Percentiles rank a stretch among this genome's conserved stretches.
Conservation (phyloP, 1,140 invertebrate genomes). For the Hydropsyche tenuis region DNA sequence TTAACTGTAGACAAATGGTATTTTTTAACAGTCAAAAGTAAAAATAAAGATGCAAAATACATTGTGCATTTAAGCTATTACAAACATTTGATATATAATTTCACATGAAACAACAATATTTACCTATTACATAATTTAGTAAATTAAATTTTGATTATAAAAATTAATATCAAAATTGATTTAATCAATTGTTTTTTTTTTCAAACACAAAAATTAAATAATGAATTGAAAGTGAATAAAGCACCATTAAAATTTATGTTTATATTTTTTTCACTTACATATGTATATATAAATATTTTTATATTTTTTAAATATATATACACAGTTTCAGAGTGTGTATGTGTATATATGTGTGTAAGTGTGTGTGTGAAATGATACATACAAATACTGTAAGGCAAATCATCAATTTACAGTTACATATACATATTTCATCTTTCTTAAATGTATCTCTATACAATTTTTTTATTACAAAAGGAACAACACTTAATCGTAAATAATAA, state of each 20-base stretch:
- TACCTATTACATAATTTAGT: too few relatives aligned
- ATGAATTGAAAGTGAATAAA: constrained; percentile 5
- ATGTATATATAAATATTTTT: neutral
- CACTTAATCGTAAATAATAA: constrained; percentile 47
- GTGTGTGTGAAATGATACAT: constrained; percentile 1
- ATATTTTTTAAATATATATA: constrained; percentile 1
- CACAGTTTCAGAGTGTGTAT: too few relatives aligned
- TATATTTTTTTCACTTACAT: constrained; percentile 8
- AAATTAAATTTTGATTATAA: too few relatives aligned
- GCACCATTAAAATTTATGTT: constrained; percentile 11
- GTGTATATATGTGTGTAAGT: neutral
- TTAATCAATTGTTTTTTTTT: neutral
- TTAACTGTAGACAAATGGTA: too few relatives aligned
- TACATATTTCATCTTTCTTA: constrained; percentile 33
- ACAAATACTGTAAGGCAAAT: constrained; percentile 46
- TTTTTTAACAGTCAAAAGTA: neutral
- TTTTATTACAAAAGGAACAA: constrained; percentile 48
- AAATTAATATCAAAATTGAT: too few relatives aligned
- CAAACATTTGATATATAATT: constrained; percentile 4
- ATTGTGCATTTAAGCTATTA: constrained; percentile 7
- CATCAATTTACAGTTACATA: constrained; percentile 36
- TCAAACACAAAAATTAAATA: neutral
- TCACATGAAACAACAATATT: neutral
- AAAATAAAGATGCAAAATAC: constrained; percentile 8
- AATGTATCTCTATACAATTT: constrained; percentile 30